These are phyloP conservation scores for Aspidapion aeneum DNA, from an alignment of 2,888 invertebrate genomes.

Conservation along the genomic window DNA sequence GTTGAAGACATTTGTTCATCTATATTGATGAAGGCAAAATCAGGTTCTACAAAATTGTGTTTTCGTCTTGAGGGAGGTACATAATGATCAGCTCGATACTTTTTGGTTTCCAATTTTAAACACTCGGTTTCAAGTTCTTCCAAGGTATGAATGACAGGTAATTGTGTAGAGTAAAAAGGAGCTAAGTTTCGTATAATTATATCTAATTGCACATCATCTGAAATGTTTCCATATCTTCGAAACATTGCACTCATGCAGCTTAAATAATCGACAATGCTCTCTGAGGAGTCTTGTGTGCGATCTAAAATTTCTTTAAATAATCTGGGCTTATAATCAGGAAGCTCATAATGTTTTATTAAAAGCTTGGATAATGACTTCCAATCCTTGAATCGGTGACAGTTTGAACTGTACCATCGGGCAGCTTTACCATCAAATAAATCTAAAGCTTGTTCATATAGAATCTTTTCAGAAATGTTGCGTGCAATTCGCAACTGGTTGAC, in stretches of 20 bases:
- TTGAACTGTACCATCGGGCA: conserved; percentile 3
- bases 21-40: conserved; percentile 4
- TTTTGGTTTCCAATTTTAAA: conserved; percentile 1
- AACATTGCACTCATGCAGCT: neutral
- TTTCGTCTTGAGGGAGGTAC: conserved; percentile 1
- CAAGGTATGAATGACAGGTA: neutral
- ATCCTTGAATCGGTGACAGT: neutral
- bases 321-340: conserved; percentile 6
- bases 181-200: neutral
- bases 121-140: neutral
- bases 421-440: conserved; percentile 9
- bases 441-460: conserved; percentile 3
- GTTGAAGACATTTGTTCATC: too few relatives aligned
- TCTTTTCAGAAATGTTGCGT: neutral
- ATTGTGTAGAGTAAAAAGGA: neutral
- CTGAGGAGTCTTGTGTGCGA: neutral
- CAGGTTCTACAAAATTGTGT: conserved; percentile 1
- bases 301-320: conserved; percentile 10
- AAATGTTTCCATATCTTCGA: neutral
- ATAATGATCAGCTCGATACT: conserved; percentile 3
- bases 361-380: neutral
- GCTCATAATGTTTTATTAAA: conserved; percentile 4
- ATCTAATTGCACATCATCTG: neutral
- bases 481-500: conserved; percentile 1
- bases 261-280: neutral